phyloP scores from a whole-genome alignment of 2,113 vertebrate species.

The Phyllostomus discolor region DNA sequence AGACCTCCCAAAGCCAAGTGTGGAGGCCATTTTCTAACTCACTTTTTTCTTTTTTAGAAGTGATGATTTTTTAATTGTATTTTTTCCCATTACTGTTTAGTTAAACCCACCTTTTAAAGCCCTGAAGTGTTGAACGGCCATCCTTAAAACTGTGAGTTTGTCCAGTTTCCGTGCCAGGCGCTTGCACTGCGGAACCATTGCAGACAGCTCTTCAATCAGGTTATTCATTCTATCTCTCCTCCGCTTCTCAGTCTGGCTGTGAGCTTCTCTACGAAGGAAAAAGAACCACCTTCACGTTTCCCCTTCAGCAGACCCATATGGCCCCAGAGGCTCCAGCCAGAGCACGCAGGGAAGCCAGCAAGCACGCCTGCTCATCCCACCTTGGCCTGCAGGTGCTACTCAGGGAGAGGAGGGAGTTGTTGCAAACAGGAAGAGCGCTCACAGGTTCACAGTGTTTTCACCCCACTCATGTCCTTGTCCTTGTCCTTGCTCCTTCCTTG shows the following conservation, averaged over 20 bases:
- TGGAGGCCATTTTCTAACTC: neutral
- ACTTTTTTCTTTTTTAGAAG: constrained; percentile 86
- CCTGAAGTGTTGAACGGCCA: constrained; percentile 93
- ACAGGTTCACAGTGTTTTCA: neutral
- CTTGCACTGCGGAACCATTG: constrained; percentile 93
- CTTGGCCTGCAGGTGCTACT: neutral
- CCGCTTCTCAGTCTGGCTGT: constrained; percentile 94
- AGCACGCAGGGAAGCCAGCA: accelerated
- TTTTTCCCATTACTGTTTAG: no score
- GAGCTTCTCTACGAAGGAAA: constrained; percentile 87
- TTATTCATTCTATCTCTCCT: constrained; percentile 96
- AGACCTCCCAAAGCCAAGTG: neutral
- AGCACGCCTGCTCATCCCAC: neutral
- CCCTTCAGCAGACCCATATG: neutral
- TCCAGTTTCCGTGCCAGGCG: constrained; percentile 90
- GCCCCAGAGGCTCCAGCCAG: neutral
- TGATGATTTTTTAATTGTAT: no score
- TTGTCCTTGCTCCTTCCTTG: neutral
- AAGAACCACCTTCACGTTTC: neutral
- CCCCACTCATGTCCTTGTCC: no score
- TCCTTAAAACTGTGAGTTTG: constrained; percentile 93
- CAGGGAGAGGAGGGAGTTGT: neutral
- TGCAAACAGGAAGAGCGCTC: neutral
- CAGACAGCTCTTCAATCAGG: constrained; percentile 91
- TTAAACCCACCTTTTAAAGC: constrained; percentile 87